Evolutionary conservation across 2,797 vertebrate genomes (phyloP), one percentile per base, ranked within the genome.

Genomic region (Borostomias antarcticus): DNA sequence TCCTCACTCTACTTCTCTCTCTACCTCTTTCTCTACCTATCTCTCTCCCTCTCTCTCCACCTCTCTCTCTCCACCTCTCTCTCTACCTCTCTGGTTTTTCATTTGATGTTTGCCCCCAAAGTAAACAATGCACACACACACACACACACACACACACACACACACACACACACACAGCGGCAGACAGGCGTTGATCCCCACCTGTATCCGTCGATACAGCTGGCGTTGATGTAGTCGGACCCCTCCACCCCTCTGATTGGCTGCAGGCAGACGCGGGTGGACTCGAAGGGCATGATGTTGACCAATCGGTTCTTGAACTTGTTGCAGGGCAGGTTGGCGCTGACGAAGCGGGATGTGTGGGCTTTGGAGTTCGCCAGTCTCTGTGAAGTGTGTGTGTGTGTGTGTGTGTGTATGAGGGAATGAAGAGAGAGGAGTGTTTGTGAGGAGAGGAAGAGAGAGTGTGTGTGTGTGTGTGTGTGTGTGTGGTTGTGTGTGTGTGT

Each of bases 161-260:
- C 65, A 59, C 63, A 58, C 40, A 64, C 56, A 43, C 66, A 30
- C 51, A 26, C 25, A 25, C 51, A 25, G 9, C 10, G 3, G 25
- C 2, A 28, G 11, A n/a, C 25, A 54, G 23, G 26, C 17, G 35
- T 29, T 2, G 28, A 30, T 15, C 13, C 86, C 86, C 64, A 98
- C 97, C 97, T 96, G 87, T 98, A 99, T 70, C 97, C 97, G 29
- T 98, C 96, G 63, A 99, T 95, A 88, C 95, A 98, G 91, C 97
- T 98, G 92, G 96, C 97, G 13, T 99, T 98, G 93, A 99, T 98
- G 90, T 98, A 99, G 88, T 99, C 97, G 0, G 97, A 99, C 69
- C 97, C 97, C 89, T 99, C 97, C 0, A 99, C 96, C 0, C 97
- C 97, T 1, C 97, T 94, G 89, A 99, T 99, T 74, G 97, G 97